Base-by-base conservation (phyloP, 2,797 vertebrate genomes). In the Xiphorhynchus erythropygius region DNA sequence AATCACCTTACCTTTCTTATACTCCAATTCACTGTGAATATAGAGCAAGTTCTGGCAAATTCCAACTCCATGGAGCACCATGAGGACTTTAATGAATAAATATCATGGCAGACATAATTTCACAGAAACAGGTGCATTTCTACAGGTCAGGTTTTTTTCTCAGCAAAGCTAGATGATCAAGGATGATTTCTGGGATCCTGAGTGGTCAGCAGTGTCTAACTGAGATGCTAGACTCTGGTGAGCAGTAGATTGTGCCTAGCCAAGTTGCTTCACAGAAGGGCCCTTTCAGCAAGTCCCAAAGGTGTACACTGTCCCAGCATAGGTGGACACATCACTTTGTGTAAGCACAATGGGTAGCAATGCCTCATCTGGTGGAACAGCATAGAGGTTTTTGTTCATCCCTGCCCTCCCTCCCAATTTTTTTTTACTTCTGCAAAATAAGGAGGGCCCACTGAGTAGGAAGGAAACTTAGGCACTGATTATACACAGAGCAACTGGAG, bases 261-360 rank as follows among this genome's bases (percentile, higher is more conserved):
- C 2, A 2, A 67, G 32, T 5, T 3, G 2, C 62, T 57, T 81
- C 81, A 47, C 32, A 49, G 50, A 33, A 78, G 32, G 21, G 11
- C 57, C 62, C 50, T 37, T 83, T 50, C 57, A 88, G 76, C 57
- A 55, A 86, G 37, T 17, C 49, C 60, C 0, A 0, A n/a, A 46
- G 69, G 47, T 9, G 14, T 14, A 57, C 18, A 2, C 23, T 52
- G 69, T 27, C n/a, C 62, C 55, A 47, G 0, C 39, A 24, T 0
- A 47, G 14, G 30, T 3, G 41, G 32, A 19, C 49, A 55, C 52
- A 35, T 35, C 55, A 13, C n/a, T 57, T 30, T 33, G 53, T 39
- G 14, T 37, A 35, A 85, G 24, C 10, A 3, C 1, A 50, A 37
- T 0, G 14, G 39, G 9, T 9, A 76, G 60, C 0, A 3, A 80